Evolutionary conservation across 2,797 vertebrate genomes (phyloP).

Genomic region (Gila robusta): DNA sequence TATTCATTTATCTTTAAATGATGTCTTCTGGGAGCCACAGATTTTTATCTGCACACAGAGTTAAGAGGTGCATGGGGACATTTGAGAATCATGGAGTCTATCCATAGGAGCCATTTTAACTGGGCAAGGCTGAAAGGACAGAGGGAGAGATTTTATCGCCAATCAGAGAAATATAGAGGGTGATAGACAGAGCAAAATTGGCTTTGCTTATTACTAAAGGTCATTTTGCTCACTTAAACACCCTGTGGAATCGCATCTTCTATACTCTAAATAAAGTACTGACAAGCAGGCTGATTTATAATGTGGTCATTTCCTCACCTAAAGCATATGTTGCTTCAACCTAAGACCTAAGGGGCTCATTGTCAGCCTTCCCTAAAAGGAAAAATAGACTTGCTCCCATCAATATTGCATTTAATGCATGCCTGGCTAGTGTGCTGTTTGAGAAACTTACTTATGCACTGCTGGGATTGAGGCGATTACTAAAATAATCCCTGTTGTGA

Average conservation of each 20-base stretch:
- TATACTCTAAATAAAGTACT: slow-evolving; percentile 50
- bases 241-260: slow-evolving; percentile 34
- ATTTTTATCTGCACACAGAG: background rate
- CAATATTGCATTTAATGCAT: background rate
- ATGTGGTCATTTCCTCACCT: slow-evolving; percentile 42
- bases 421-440: background rate
- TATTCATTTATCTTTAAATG: slow-evolving; percentile 15
- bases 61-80: slow-evolving; percentile 4
- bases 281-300: slow-evolving; percentile 56
- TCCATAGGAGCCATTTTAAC: slow-evolving; percentile 36
- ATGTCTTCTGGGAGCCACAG: background rate
- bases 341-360: background rate
- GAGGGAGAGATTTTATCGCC: slow-evolving; percentile 26
- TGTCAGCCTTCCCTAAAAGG: slow-evolving; percentile 21
- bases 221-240: slow-evolving; percentile 43
- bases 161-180: slow-evolving; percentile 45
- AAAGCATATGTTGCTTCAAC: slow-evolving; percentile 41
- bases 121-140: slow-evolving; percentile 31
- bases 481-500: slow-evolving; percentile 3
- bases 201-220: slow-evolving; percentile 28
- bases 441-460: background rate
- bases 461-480: background rate
- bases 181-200: slow-evolving; percentile 45
- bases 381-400: background rate
- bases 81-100: slow-evolving; percentile 19